Evolutionary conservation across 2,113 vertebrate species (phyloP), one percentile per base, ranked within the genome.

Genomic region (Silurus meridionalis): DNA sequence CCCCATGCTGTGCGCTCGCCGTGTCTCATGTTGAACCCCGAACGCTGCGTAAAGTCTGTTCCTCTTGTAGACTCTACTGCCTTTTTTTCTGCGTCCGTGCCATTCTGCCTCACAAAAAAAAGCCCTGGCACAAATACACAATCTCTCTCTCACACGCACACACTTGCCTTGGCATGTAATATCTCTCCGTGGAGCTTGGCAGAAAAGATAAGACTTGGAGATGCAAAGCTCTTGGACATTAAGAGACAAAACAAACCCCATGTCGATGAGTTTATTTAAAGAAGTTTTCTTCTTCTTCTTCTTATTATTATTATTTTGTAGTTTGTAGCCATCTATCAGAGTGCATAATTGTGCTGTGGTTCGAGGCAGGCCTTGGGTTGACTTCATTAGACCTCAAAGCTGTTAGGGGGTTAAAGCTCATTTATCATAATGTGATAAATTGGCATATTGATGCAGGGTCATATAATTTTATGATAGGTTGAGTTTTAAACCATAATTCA

Each of bases 111-210:
- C 84, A 77, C 17, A 85, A 78, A 88, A 85, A 82, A 88, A 85
- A 87, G 82, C 87, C 87, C 86, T 91, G 91, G 88, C 90, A 89
- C 83, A 72, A 71, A 83, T 25, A 71, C 64, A 66, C 37, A 37
- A 37, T 37, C 37, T 37, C 37, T 37, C 37, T 37, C 37, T 37
- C 37, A 37, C 74, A 83, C 71, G 2, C 25, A 37, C 80, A 67
- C 66, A 85, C 77, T 85, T 75, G 82, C 80, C 84, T 86, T 86
- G 86, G 89, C 84, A 82, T 85, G 82, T 64, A 84, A 82, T 72
- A 84, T 89, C 82, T 91, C 90, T 88, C 85, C 74, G 63, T 83
- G 85, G 83, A 88, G 88, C 89, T 89, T 91, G 91, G 90, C 91
- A 91, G 87, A 91, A 90, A 83, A 82, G 85, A 66, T 21, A 14